These are phyloP conservation scores for Adela reaumurella DNA, from an alignment of 2,888 invertebrate genomes.

Conservation along the genomic window DNA sequence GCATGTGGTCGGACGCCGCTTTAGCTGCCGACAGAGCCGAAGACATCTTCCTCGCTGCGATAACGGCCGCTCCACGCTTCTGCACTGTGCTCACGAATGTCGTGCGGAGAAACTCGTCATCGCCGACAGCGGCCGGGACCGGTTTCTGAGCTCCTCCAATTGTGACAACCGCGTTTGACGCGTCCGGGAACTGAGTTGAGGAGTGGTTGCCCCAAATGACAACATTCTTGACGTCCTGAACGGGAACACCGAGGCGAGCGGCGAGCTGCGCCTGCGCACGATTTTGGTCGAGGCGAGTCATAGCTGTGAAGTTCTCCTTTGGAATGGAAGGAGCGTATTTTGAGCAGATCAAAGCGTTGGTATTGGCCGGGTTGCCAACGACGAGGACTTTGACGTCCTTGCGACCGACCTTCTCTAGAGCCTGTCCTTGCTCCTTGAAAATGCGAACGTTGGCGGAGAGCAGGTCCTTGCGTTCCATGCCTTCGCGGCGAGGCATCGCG, in stretches of 20 bases:
- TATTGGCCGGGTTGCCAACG: constrained; percentile 99
- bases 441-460: constrained; percentile 97
- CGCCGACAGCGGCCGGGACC: constrained; percentile 70
- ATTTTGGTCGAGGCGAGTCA: constrained; percentile 98
- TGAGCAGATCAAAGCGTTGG: constrained; percentile 93
- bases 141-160: constrained; percentile 52
- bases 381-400: constrained; percentile 93
- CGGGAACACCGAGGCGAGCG: constrained; percentile 62
- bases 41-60: constrained; percentile 95
- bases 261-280: constrained; percentile 89
- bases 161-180: constrained; percentile 65
- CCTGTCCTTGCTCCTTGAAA: constrained; percentile 95
- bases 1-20: constrained; percentile 97
- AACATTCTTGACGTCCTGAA: constrained; percentile 79
- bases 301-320: constrained; percentile 92
- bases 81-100: constrained; percentile 91
- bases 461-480: constrained; percentile 98
- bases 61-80: constrained; percentile 96
- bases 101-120: constrained; percentile 76
- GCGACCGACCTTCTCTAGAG: constrained; percentile 84
- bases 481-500: constrained; percentile 92
- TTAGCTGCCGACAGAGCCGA: constrained; percentile 99
- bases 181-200: constrained; percentile 97
- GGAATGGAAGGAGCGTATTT: constrained; percentile 96
- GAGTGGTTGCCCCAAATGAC: constrained; percentile 99